These are phyloP conservation scores for Oreocharis arfaki DNA, from an alignment of 2,113 vertebrate genomes.

Conservation along the genomic window DNA sequence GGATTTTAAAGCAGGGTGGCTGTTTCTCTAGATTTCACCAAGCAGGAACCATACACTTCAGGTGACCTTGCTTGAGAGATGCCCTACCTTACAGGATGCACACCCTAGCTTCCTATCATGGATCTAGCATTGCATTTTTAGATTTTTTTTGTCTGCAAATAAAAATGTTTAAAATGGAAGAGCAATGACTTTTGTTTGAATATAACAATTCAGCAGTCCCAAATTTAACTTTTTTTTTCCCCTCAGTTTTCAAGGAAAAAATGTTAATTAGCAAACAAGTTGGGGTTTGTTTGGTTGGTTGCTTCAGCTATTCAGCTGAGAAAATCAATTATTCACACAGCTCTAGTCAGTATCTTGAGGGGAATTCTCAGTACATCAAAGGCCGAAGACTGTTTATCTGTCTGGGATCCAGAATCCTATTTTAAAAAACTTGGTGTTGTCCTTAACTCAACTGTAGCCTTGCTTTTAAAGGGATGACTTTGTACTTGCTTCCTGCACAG, in stretches of 20 bases:
- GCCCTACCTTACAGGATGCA: background rate
- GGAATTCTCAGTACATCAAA: slow-evolving; percentile 60
- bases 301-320: slow-evolving; percentile 51
- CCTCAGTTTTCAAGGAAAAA: background rate
- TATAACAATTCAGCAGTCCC: background rate
- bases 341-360: slow-evolving; percentile 52
- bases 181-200: background rate
- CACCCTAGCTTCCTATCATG: background rate
- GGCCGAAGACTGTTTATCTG: slow-evolving; percentile 30
- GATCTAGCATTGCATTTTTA: background rate
- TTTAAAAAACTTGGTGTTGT: slow-evolving; percentile 18
- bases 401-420: slow-evolving; percentile 31
- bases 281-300: slow-evolving; percentile 50
- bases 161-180: background rate
- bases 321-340: slow-evolving; percentile 62
- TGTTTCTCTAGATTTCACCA: background rate
- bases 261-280: slow-evolving; percentile 49
- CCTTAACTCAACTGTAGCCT: slow-evolving; percentile 17
- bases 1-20: background rate
- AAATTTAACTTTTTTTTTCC: background rate
- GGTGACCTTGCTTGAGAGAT: background rate
- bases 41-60: fast-evolving
- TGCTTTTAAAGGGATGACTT: background rate
- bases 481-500: background rate
- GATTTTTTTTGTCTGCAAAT: background rate